Evolutionary conservation across 2,888 invertebrate species (phyloP), one percentile per base, ranked within the genome.

Genomic region (Antitype chi): DNA sequence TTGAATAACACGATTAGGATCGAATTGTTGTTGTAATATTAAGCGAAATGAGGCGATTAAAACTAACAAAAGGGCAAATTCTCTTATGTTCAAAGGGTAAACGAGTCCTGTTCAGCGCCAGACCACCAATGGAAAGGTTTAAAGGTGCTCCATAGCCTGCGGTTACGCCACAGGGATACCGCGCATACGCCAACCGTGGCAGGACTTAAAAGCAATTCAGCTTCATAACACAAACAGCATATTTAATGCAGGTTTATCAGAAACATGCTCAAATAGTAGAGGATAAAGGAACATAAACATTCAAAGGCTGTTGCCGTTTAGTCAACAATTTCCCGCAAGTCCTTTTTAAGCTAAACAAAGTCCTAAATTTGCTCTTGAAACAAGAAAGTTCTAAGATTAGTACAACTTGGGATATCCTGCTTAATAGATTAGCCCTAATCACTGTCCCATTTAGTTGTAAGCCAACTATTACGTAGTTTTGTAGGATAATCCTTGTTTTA

Each of bases 211-310:
- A 77, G 87, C 75, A 79, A 80, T 78, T 81, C 74, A 73, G 64
- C 80, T 70, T 76, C 73, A 74, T 72, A 78, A 72, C 72, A 78
- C 87, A 88, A 88, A 84, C 87, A 79, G 87, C 82, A 87, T 88
- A 84, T 85, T 84, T 79, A 85, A 88, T 87, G 70, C 60, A 76
- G 62, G 60, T 57, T 73, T 57, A 75, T 20, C 55, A 64, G 59
- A 82, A 78, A 85, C 67, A 55, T 53, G 66, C 62, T 81, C 73
- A 79, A 76, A 81, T 80, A 80, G 67, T 76, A 76, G 63, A 78
- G 70, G 75, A 74, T 80, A 78, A 70, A 78, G 64, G 70, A 57
- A 70, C 63, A 69, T 63, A 77, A 70, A 76, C 70, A 76, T 81
- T 73, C 72, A 80, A 81, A 81, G 80, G 64, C 70, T 77, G 57